Evolutionary conservation across 2,113 vertebrate species (phyloP), one percentile per base, ranked within the genome.

Genomic region (Gambusia holbrooki): DNA sequence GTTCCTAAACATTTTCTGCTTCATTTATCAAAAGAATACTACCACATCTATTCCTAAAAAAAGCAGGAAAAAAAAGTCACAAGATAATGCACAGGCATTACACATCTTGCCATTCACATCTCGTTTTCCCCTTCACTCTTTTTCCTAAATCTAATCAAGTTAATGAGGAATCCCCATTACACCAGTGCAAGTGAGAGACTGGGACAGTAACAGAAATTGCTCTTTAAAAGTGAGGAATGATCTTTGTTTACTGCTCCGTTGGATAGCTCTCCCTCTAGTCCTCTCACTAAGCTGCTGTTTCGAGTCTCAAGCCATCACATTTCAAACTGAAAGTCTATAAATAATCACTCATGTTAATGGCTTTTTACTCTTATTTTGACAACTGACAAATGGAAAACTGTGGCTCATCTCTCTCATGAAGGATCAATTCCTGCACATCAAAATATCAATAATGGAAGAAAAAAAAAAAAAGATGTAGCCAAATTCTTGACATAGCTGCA

Each of bases 321-420:
- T 72, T 83, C 73, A 83, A 66, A 81, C 19, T 45, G 67, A 79
- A 79, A 11, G 64, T 54, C 76, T 74, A 67, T 32, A 81, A 85
- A 79, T 81, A 85, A 73, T 76, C 48, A 84, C 62, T 74, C 71
- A 69, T 67, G 64, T 30, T 81, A 70, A 76, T 83, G 61, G 29
- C 71, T 37, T 22, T 30, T 51, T 51, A 62, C 54, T 63, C 84
- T 79, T 65, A 71, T 84, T 74, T 77, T 63, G 71, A 78, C 62
- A 84, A 60, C 62, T 69, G 61, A 71, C 25, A 67, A 75, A 74
- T 45, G 33, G 30, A 51, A 66, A 78, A 19, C n/a, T 28, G 62
- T 25, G 65, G 62, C 60, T 58, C 60, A 48, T 65, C 77, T 30
- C 10, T 11, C 6, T 4, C 79, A 62, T 69, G 32, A 66, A 76